Evolutionary conservation across 2,797 vertebrate species (phyloP), one percentile per base, ranked within the genome.

Genomic region (Sphenopsis melanotis): DNA sequence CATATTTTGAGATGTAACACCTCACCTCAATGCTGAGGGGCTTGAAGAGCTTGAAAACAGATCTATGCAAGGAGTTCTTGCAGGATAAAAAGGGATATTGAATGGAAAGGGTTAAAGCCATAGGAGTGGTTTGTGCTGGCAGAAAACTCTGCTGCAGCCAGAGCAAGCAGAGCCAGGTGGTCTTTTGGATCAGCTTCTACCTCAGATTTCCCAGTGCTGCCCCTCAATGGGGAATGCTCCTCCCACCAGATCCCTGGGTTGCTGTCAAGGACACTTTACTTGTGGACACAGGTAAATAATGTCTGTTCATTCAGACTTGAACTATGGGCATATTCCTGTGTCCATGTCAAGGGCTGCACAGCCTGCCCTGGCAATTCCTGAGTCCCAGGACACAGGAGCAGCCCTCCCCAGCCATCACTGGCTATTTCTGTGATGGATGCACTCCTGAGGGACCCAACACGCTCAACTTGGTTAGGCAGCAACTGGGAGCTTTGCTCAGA

Each of bases 291-390:
- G 12, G 50, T 30, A 19, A 52, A 30, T 19, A 52, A 12, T 30
- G 50, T 30, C 50, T 52, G 50, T 30, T 52, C 2, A 52, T 19
- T 52, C 29, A 52, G 50, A 52, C 50, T 30, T 52, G 50, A 52
- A 18, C 50, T 30, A 8, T 30, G 50, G 29, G 50, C 50, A 19
- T 52, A 30, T 52, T 52, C 17, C 50, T 30, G 50, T 52, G 50
- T 30, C 50, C 29, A 12, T 52, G 50, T 19, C 50, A 30, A 30
- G 29, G 20, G n/a, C 39, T 44, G 18, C 61, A 50, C 53, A 39
- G 1, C 7, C 3, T 1, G 13, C 2, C 23, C 34, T 29, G n/a
- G 26, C 19, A 19, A 18, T 22, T 20, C 11, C 5, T 0, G 4
- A 49, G 56, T 11, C 5, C 42, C 21, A 23, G 52, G 14, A 30